phyloP scores from a whole-genome alignment of 2,797 vertebrate species.

The Gallinago stenura region DNA sequence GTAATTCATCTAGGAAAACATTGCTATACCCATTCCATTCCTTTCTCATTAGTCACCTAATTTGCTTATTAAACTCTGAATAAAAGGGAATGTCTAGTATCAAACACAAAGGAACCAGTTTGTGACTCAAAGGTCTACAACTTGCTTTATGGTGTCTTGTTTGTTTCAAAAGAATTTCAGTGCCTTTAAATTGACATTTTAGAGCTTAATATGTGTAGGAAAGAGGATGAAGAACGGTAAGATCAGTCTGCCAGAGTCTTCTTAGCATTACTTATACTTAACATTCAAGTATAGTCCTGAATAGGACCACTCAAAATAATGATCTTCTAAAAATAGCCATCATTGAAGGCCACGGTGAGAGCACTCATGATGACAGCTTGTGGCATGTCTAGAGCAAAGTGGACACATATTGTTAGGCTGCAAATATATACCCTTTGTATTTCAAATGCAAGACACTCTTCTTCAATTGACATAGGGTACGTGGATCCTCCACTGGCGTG shows the following conservation, averaged over 20 bases:
- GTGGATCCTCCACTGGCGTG: background rate
- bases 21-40: background rate
- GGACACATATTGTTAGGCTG: background rate
- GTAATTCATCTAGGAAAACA: background rate
- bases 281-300: background rate
- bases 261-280: background rate
- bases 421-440: background rate
- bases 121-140: background rate
- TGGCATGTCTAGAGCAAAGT: background rate
- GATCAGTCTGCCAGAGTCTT: background rate
- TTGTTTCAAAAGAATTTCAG: background rate
- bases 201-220: background rate
- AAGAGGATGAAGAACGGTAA: background rate
- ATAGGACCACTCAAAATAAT: background rate
- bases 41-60: background rate
- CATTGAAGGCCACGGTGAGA: background rate
- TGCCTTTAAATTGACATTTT: background rate
- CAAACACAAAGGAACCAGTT: background rate
- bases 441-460: background rate
- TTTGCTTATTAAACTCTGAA: background rate
- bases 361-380: background rate
- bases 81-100: background rate
- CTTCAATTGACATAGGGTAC: fast-evolving
- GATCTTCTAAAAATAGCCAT: background rate
- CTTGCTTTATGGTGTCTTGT: background rate